Evolutionary conservation across 2,113 vertebrate genomes (phyloP), one percentile per base, ranked within the genome.

Genomic region (Muscicapa adusta): DNA sequence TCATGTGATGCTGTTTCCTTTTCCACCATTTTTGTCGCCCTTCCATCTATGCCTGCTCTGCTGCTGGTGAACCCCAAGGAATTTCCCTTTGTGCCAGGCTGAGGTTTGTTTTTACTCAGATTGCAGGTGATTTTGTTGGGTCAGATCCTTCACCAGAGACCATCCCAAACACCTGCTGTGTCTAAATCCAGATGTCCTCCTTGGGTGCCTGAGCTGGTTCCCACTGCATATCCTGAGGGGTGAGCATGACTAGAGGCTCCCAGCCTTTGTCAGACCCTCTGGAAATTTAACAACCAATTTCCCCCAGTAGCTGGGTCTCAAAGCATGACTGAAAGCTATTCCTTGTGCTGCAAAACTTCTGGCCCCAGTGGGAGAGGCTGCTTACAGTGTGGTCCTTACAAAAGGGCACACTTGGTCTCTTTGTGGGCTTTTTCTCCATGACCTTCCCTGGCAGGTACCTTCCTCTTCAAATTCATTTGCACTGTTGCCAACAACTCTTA

Each of bases 181-280:
- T 56, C 45, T 93, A 70, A 81, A 66, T 33, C 40, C 17, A 16
- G 53, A 34, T 63, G 15, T 72, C n/a, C 18, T 65, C 14, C 47
- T 87, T 4, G 6, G n/a, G 16, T 73, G 18, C 47, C 38, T 1
- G 5, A 75, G 23, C 40, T 76, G 54, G 58, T 56, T 54, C 51
- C 18, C 12, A 5, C 43, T 65, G 33, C 54, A 14, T 1, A 1
- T 5, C 12, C n/a, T 3, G 0, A 81, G 25, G 47, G 8, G 4
- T n/a, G 78, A 58, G 47, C 4, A 3, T 15, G n/a, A 18, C 18
- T 60, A 33, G 36, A 45, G 13, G 10, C 9, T 84, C 16, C 22
- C 62, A 48, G 36, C 18, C 47, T 71, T 38, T 42, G 47, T 61
- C 75, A 85, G 61, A 66, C 26, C 31, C 15, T 74, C 26, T 85